Evolutionary conservation across 2,113 vertebrate species (phyloP), one percentile per base, ranked within the genome.

Genomic region (Salminus brasiliensis): DNA sequence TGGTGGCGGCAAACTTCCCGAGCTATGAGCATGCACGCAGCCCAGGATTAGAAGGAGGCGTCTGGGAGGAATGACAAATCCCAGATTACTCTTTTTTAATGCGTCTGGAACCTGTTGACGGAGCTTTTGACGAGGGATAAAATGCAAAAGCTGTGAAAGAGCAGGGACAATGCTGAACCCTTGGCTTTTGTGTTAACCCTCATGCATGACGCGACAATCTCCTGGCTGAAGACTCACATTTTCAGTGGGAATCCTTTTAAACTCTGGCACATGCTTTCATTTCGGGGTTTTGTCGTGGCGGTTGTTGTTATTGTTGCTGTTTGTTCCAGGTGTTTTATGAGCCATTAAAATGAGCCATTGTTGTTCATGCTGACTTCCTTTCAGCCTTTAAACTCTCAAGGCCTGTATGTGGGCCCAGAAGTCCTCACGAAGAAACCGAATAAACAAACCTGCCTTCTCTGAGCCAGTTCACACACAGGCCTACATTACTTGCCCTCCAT

Each of bases 71-170:
- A 66, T 60, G 30, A 57, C 63, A 85, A 77, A 81, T 78, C 63
- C 34, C 67, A 67, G 76, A 76, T 74, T 70, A 69, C 53, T 18
- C 43, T 79, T 73, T n/a, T 74, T 84, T 73, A 78, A 79, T 72
- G 45, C 74, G 29, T 36, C 25, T 39, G 18, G 36, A 59, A 71
- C 36, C 72, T 68, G 43, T 70, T 76, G 57, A 59, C 43, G 16
- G 23, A 13, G 13, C 59, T 71, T 68, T 84, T 63, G 62, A 45
- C 16, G 36, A 47, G 45, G 68, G 27, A 23, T 66, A 66, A 72
- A 76, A 47, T 43, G 18, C 47, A 52, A 52, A 52, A 8, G 15
- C 13, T 3, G 47, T 32, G 66, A 29, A 36, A 59, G 29, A 59
- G 6, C 9, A 11, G 1, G 12, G 34, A 13, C 43, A 45, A 45